Conservation (phyloP, 2,113 vertebrate species). For the Gulo gulo region DNA sequence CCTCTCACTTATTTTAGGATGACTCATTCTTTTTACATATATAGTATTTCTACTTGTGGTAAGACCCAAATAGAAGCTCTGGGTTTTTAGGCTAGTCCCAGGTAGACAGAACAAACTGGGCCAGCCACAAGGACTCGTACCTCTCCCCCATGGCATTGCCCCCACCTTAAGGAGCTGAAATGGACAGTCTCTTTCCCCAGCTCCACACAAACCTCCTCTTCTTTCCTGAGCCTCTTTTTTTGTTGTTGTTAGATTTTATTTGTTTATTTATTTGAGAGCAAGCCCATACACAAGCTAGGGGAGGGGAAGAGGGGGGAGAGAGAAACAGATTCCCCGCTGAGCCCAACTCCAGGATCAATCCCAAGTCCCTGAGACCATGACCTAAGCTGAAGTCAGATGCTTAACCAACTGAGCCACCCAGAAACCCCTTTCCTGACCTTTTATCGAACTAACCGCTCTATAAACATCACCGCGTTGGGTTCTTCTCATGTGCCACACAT, state of each 20-base stretch:
- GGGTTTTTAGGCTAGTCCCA: background rate
- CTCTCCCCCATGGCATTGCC: rapidly evolving
- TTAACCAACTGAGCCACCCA: background rate
- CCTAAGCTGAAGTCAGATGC: background rate
- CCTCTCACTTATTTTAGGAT: background rate
- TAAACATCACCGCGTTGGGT: too few species aligned
- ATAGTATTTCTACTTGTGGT: background rate
- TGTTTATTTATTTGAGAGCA: background rate
- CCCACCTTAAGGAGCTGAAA: background rate
- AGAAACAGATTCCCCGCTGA: background rate
- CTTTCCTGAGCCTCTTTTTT: background rate
- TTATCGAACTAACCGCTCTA: background rate
- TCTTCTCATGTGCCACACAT: background rate
- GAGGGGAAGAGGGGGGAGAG: background rate
- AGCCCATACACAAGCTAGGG: background rate
- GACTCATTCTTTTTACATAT: background rate
- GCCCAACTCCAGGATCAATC: background rate
- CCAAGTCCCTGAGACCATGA: background rate
- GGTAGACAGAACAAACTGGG: background rate
- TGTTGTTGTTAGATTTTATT: background rate
- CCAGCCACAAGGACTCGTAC: rapidly evolving
- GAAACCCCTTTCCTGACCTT: background rate
- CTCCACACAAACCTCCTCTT: background rate
- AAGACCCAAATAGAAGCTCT: background rate
- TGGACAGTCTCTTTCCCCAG: too few species aligned